Base-by-base conservation (phyloP, 1,140 invertebrate species). In the Archivesica marissinica region DNA sequence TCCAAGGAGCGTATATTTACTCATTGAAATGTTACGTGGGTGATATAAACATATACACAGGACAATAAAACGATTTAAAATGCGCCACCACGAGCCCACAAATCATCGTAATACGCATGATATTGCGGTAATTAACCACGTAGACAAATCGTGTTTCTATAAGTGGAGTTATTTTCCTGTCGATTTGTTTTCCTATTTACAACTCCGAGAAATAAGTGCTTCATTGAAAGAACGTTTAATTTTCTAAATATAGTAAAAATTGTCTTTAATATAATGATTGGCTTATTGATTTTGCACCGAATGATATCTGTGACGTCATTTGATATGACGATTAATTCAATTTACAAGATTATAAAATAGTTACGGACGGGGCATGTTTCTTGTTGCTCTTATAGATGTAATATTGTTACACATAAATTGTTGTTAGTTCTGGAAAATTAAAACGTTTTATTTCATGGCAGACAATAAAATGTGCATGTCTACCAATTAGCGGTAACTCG, bases 261-360 rank as follows among this genome's bases (percentile, higher is more conserved):
- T 64, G 23, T 11, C 59, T n/a, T 64, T 33, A 64, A 64, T 64
- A 35, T 35, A n/a, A 25, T 64, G 6, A 64, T 64, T 64, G 33
- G 33, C 59, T 35, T 30, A 64, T 64, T 64, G 59, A 33, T 17
- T 9, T n/a, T 64, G 59, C 59, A 64, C 59, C 59, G 30, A 64
- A 64, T 64, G 30, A 35, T 35, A 64, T 35, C 59, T 20, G n/a
- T 64, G 59, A 64, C 59, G 59, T 64, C 59, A 64, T 64, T 64
- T 64, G 33, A 17, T 64, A 64, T 35, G 59, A 64, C 38, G 38
- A n/a, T n/a, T 64, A 64, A 64, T 64, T 64, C 20, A 35, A 64
- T 64, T 64, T 64, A 64, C 59, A 33, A 35, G 28, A 64, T 64
- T 35, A 64, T 35, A 64, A 30, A 20, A 35, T 64, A 20, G 30